Percentiles rank a stretch among this genome's conserved stretches.
phyloP scores from a whole-genome alignment of 2,113 vertebrate genomes.

The Lepidothrix coronata region DNA sequence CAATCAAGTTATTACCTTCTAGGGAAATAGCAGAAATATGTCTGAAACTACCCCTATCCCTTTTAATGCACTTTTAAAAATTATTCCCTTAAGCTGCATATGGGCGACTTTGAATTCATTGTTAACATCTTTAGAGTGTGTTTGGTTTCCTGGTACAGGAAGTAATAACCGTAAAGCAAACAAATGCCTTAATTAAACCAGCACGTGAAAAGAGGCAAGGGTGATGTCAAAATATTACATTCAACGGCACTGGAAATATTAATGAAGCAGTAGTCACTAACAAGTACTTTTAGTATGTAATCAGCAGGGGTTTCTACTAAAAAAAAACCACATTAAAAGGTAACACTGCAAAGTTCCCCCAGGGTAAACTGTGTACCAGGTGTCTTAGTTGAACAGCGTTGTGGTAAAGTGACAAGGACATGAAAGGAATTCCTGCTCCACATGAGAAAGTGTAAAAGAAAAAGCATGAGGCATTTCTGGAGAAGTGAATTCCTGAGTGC shows the following conservation, averaged over 20 bases:
- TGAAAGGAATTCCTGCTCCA: background rate
- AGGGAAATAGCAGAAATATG: conserved; percentile 6
- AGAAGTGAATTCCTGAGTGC: background rate
- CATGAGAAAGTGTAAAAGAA: background rate
- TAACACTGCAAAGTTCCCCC: background rate
- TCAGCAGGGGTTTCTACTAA: background rate
- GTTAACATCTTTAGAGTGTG: conserved; percentile 14
- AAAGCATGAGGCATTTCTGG: background rate
- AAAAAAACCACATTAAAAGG: background rate
- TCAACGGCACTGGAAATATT: background rate
- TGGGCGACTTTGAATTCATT: background rate
- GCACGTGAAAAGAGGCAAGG: background rate
- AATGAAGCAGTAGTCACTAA: background rate
- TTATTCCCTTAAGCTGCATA: conserved; percentile 6
- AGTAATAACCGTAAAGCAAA: conserved; percentile 54
- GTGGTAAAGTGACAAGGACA: background rate
- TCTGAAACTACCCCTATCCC: background rate
- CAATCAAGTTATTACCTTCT: background rate
- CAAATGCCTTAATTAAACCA: conserved; percentile 30
- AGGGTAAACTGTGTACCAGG: background rate
- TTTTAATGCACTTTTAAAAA: background rate
- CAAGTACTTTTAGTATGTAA: background rate
- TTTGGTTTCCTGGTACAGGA: conserved; percentile 45
- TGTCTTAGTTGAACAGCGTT: background rate
- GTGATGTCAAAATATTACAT: background rate